A percentile compares a stretch with the other conserved stretches of the same genome.
Evolutionary conservation across 2,113 vertebrate species (phyloP).

Genomic region (Calypte anna): DNA sequence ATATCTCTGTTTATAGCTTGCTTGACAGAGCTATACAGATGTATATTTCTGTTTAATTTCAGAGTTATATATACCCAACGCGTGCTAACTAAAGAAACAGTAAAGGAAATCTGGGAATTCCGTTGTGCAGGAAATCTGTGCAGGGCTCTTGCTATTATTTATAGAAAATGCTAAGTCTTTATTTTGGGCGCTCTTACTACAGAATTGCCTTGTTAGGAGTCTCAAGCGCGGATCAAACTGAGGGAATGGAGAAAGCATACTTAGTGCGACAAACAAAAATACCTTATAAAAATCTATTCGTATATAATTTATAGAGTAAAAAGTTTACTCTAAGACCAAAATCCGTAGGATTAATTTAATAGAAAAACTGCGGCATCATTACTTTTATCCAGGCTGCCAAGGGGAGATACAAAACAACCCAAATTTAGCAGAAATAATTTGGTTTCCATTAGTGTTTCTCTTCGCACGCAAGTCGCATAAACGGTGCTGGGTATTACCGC

Average conservation of each 20-base stretch:
- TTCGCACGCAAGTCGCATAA: background rate
- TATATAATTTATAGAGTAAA: background rate
- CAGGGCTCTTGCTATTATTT: slow-evolving; percentile 38
- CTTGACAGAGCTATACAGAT: slow-evolving; percentile 27
- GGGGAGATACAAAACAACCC: slow-evolving; percentile 39
- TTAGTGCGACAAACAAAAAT: background rate
- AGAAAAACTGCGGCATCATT: background rate
- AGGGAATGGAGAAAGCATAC: slow-evolving; percentile 4
- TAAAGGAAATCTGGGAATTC: slow-evolving; percentile 39
- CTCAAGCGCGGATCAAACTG: slow-evolving; percentile 14
- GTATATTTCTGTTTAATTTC: slow-evolving; percentile 38
- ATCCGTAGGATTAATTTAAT: background rate
- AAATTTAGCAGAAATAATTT: slow-evolving; percentile 49
- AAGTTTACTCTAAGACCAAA: slow-evolving; percentile 20
- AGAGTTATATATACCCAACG: background rate
- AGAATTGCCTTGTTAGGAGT: slow-evolving; percentile 37
- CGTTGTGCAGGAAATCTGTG: slow-evolving; percentile 11
- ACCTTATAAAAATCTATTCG: background rate
- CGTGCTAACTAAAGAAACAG: slow-evolving; percentile 1
- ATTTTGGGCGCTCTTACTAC: slow-evolving; percentile 36
- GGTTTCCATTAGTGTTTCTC: slow-evolving; percentile 33
- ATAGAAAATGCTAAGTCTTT: slow-evolving; percentile 36
- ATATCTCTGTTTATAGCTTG: slow-evolving; percentile 20
- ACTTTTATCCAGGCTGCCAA: slow-evolving; percentile 14
- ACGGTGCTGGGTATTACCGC: background rate